Percentiles rank a stretch among this genome's conserved stretches.
Conservation (phyloP, 1,140 invertebrate species). For the Euwallacea fornicatus region DNA sequence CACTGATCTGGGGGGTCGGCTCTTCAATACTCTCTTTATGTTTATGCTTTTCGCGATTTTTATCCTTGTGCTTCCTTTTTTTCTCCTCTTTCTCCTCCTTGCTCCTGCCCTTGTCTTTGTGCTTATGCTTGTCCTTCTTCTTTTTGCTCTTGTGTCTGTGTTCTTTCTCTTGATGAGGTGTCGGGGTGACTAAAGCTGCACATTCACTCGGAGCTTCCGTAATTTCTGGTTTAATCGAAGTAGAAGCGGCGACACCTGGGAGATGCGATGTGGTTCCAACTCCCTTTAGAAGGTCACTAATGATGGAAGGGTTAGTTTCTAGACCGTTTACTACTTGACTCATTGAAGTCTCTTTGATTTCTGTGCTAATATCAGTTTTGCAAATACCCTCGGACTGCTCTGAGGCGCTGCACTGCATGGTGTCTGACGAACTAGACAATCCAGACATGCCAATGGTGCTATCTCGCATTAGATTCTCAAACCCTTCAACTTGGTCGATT, state of each 20-base stretch:
- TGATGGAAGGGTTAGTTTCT: conserved; percentile 50
- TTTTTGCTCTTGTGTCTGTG: conserved; percentile 62
- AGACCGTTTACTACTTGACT: conserved; percentile 47
- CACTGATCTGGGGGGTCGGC: conserved; percentile 55
- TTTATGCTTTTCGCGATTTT: conserved; percentile 61
- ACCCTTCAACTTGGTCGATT: conserved; percentile 53
- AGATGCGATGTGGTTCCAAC: conserved; percentile 44
- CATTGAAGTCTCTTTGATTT: conserved; percentile 25
- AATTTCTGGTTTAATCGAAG: conserved; percentile 15
- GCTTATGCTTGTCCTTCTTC: conserved; percentile 67
- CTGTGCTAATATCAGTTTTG: conserved; percentile 12
- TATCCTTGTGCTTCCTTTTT: conserved; percentile 65
- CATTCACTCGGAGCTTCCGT: conserved; percentile 3
- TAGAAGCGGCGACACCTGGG: conserved; percentile 33
- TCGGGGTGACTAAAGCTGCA: not conserved
- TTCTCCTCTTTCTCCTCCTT: conserved; percentile 55
- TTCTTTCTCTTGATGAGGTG: conserved; percentile 50
- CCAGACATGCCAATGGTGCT: conserved; percentile 47
- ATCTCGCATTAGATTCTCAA: conserved; percentile 52
- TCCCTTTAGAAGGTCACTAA: conserved; percentile 51
- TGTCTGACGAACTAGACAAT: not conserved
- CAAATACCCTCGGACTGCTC: not conserved
- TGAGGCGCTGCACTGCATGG: not conserved
- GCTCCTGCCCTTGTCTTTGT: conserved; percentile 62
- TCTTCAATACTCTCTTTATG: conserved; percentile 57